phyloP scores from a whole-genome alignment of 1,140 invertebrate species.

The Heliothis subflexa region DNA sequence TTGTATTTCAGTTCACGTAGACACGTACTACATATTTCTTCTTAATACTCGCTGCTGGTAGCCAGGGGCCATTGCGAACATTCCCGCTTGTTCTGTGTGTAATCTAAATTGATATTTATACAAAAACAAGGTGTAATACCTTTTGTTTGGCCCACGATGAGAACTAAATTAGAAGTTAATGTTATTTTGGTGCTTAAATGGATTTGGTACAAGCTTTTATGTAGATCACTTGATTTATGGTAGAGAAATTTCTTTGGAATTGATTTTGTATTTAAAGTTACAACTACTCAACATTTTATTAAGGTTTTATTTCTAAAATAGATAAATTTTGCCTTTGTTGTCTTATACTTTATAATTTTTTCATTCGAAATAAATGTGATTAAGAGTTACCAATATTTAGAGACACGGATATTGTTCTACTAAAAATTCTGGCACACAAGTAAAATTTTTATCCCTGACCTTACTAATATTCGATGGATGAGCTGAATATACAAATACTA shows the following conservation, averaged over 20 bases:
- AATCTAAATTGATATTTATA: constrained; percentile 62
- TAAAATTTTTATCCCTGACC: too few relatives aligned
- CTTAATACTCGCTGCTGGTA: constrained; percentile 56
- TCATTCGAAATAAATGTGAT: too few relatives aligned
- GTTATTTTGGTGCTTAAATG: constrained; percentile 17
- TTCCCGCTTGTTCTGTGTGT: constrained; percentile 52
- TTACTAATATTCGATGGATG: too few relatives aligned
- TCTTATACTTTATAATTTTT: too few relatives aligned
- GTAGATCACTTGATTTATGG: constrained; percentile 23
- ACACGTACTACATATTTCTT: constrained; percentile 63
- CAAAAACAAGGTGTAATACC: constrained; percentile 48
- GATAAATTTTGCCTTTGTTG: too few relatives aligned
- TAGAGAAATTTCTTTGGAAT: not conserved
- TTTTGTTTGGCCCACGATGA: constrained; percentile 21
- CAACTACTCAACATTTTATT: not conserved
- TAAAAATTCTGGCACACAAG: too few relatives aligned
- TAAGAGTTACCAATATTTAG: too few relatives aligned
- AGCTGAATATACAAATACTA: too few relatives aligned
- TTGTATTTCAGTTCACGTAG: constrained; percentile 49
- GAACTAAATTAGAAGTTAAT: constrained; percentile 40
- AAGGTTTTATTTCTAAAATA: too few relatives aligned
- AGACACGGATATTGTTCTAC: too few relatives aligned
- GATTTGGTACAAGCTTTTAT: constrained; percentile 6
- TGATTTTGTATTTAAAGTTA: not conserved
- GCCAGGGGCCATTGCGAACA: constrained; percentile 51